phyloP scores from a whole-genome alignment of 1,140 invertebrate species.

The Platorchestia sp. region DNA sequence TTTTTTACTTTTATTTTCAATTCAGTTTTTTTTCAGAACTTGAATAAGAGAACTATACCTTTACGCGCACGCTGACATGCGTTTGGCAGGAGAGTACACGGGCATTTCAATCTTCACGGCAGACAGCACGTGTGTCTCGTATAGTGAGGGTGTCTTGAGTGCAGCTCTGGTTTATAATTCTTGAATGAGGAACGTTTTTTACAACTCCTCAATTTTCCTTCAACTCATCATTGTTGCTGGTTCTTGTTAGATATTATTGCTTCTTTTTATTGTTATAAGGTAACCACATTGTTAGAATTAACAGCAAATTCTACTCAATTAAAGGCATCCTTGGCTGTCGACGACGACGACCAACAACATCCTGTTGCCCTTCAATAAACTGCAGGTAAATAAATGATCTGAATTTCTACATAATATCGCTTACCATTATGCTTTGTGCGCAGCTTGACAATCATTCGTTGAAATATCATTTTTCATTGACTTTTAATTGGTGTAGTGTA shows the following conservation, averaged over 20 bases:
- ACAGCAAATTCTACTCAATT: neutral
- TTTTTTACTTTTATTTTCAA: neutral
- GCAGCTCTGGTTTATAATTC: neutral
- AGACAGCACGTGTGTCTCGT: constrained; percentile 19
- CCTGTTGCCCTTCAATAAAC: neutral
- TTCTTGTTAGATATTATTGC: neutral
- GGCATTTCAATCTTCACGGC: neutral
- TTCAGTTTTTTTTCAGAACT: neutral
- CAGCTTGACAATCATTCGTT: neutral
- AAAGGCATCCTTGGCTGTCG: neutral
- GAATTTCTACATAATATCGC: neutral
- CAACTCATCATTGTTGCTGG: neutral
- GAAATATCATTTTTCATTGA: neutral
- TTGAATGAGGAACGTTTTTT: neutral
- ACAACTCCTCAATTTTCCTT: neutral
- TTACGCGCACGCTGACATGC: neutral
- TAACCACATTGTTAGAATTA: neutral
- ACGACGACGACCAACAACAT: neutral
- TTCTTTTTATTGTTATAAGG: neutral
- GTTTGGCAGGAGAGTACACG: neutral
- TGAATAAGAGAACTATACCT: neutral
- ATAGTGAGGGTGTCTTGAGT: neutral
- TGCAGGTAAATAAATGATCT: neutral
- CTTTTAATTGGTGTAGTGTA: neutral
- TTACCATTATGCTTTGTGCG: neutral